Evolutionary conservation across 2,888 invertebrate genomes (phyloP).

Genomic region (Troides helena): DNA sequence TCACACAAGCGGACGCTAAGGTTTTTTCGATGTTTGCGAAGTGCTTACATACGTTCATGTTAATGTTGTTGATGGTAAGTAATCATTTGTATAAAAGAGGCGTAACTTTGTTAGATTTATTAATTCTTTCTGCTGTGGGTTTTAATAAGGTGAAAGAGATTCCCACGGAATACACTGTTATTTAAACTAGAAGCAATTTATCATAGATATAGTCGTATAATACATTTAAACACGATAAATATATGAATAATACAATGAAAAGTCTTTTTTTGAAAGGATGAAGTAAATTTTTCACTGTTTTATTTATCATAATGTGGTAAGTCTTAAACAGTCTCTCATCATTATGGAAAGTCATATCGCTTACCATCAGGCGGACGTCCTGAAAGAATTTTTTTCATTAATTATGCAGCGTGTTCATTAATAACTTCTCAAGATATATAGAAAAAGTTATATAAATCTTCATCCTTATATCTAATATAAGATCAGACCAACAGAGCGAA

Average conservation of each 20-base stretch:
- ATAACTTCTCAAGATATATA: too few species aligned
- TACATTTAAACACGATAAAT: not conserved
- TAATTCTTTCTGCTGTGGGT: not conserved
- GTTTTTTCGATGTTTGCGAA: too few species aligned
- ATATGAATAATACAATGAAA: not conserved
- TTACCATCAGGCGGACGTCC: too few species aligned
- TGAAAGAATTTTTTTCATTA: too few species aligned
- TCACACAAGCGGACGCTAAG: too few species aligned
- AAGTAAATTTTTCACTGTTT: too few species aligned
- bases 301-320: too few species aligned
- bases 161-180: not conserved
- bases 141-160: not conserved
- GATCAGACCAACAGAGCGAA: constrained; percentile 8
- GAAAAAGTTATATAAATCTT: not conserved
- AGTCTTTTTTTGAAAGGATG: too few species aligned
- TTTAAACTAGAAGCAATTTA: not conserved
- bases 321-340: too few species aligned
- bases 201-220: not conserved
- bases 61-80: not conserved
- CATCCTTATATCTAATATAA: constrained; percentile 7
- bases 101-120: not conserved
- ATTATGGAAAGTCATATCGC: too few species aligned
- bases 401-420: too few species aligned
- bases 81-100: not conserved
- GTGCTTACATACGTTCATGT: not conserved